phyloP scores from a whole-genome alignment of 2,888 invertebrate species.

The Epiblema foenella region DNA sequence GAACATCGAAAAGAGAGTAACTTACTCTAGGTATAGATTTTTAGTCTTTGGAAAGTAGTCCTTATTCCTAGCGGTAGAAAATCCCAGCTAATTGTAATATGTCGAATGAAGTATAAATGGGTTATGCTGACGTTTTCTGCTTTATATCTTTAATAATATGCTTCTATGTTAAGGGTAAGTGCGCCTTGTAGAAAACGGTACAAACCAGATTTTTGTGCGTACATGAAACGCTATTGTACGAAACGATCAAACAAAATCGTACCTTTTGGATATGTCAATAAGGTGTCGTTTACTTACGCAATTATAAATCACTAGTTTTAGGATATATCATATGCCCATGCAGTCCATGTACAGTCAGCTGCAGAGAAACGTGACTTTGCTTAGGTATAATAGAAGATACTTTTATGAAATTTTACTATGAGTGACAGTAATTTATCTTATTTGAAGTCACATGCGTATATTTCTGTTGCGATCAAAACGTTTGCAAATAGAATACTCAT shows the following conservation, averaged over 20 bases:
- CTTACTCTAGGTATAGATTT: slow-evolving; percentile 32
- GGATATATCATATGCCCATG: neutral
- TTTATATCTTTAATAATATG: slow-evolving; percentile 38
- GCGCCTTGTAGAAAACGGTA: neutral
- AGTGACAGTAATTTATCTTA: no score
- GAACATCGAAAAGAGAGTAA: slow-evolving; percentile 34
- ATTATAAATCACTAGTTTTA: neutral
- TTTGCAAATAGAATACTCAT: no score
- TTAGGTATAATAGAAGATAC: neutral
- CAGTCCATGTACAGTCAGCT: no score
- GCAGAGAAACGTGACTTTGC: no score
- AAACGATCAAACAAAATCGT: neutral
- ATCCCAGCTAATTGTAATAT: slow-evolving; percentile 27
- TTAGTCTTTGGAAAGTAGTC: slow-evolving; percentile 15
- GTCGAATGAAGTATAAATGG: slow-evolving; percentile 24
- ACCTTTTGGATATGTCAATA: no score
- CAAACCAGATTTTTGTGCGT: neutral
- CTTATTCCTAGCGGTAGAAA: slow-evolving; percentile 14
- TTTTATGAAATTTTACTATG: no score
- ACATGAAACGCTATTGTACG: neutral
- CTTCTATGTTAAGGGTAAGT: slow-evolving; percentile 33
- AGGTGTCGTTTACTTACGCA: no score
- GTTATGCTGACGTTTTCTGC: slow-evolving; percentile 34
- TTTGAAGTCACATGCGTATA: no score
- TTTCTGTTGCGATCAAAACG: no score